phyloP scores from a whole-genome alignment of 2,888 invertebrate species.

The Altica lythri region DNA sequence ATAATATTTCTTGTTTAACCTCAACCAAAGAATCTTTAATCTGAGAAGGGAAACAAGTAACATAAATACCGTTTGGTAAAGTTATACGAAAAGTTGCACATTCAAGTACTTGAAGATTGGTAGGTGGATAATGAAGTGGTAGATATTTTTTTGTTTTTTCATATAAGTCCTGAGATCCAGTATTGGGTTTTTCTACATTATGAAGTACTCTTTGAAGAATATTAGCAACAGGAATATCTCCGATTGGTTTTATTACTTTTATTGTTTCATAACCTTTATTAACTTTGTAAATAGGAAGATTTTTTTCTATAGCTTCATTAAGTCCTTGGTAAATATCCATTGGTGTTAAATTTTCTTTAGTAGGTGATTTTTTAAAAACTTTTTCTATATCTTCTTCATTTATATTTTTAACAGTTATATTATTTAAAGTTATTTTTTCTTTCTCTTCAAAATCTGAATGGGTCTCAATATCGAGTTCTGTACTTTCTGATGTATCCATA shows the following conservation, averaged over 20 bases:
- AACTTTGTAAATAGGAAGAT: constrained; percentile 40
- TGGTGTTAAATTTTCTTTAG: background rate
- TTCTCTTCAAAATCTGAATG: too few species aligned
- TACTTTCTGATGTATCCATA: too few species aligned
- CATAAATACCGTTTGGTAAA: constrained; percentile 43
- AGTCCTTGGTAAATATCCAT: constrained; percentile 26
- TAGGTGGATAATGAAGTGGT: background rate
- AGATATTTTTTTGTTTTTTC: constrained; percentile 26
- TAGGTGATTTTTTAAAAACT: background rate
- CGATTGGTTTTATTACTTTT: constrained; percentile 17
- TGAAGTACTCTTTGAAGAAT: constrained; percentile 28
- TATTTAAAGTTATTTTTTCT: too few species aligned
- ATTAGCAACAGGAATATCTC: constrained; percentile 33
- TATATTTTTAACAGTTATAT: background rate
- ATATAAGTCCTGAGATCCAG: too few species aligned
- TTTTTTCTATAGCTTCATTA: constrained; percentile 20
- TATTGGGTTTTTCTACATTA: constrained; percentile 6
- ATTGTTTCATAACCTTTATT: constrained; percentile 33
- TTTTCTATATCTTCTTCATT: background rate
- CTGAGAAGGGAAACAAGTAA: constrained; percentile 37
- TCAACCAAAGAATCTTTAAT: constrained; percentile 31
- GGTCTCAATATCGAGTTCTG: too few species aligned
- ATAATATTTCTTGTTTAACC: constrained; percentile 43
- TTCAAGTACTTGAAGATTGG: background rate
- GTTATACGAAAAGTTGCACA: constrained; percentile 38